Evolutionary conservation across 2,797 vertebrate genomes (phyloP).

Genomic region (Podargus strigoides): DNA sequence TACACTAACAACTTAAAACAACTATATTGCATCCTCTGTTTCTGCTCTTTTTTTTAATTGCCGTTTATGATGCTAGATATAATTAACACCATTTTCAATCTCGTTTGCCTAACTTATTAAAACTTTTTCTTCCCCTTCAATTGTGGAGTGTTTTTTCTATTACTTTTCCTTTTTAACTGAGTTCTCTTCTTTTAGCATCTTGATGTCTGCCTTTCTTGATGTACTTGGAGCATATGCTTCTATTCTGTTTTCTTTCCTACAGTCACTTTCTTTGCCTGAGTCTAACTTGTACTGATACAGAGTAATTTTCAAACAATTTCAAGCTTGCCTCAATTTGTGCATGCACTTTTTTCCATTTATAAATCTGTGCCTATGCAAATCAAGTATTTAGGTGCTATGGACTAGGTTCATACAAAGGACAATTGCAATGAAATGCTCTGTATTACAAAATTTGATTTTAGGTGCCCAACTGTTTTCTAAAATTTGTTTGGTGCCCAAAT

Average conservation of each 20-base stretch:
- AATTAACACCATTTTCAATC: conserved; percentile 27
- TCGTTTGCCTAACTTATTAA: conserved; percentile 7
- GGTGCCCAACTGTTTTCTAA: background rate
- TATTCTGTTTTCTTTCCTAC: background rate
- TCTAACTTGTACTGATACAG: background rate
- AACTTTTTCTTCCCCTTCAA: background rate
- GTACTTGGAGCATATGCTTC: background rate
- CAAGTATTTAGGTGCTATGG: background rate
- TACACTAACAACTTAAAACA: background rate
- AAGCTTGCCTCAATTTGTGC: background rate
- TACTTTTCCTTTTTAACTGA: background rate
- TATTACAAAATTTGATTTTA: background rate
- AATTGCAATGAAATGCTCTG: background rate
- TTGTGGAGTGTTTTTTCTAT: background rate
- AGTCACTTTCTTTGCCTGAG: background rate
- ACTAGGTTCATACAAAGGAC: background rate
- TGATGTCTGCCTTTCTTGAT: background rate
- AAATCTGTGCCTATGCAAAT: background rate
- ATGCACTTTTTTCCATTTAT: background rate
- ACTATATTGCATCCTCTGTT: background rate
- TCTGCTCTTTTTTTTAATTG: background rate
- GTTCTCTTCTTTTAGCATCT: background rate
- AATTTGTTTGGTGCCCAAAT: background rate
- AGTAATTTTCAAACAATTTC: background rate
- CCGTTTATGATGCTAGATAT: conserved; percentile 8